Conservation (phyloP, 2,113 vertebrate genomes). For the Thalassoma bifasciatum region DNA sequence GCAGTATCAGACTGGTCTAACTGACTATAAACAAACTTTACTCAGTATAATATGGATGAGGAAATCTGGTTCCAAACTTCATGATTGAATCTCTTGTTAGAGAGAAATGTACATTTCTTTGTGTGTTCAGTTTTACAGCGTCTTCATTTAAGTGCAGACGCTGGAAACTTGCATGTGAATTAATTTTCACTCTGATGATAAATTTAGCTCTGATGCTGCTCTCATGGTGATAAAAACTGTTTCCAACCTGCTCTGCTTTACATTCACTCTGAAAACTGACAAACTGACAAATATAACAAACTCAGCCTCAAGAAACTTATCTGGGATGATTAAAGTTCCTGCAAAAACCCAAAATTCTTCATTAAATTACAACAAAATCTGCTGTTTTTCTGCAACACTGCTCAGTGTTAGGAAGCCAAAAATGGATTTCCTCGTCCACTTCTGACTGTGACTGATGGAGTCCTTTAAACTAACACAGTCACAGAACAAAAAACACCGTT, state of each 20-base stretch:
- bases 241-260: conserved; percentile 39
- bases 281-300: conserved; percentile 16
- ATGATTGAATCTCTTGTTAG: too few species aligned
- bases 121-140: too few species aligned
- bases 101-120: too few species aligned
- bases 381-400: not conserved
- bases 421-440: not conserved
- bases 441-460: not conserved
- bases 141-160: too few species aligned
- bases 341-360: not conserved
- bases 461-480: too few species aligned
- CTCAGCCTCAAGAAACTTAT: not conserved
- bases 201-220: conserved; percentile 40
- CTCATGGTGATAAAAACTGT: conserved; percentile 35
- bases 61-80: too few species aligned
- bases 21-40: too few species aligned
- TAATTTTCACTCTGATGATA: conserved; percentile 42
- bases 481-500: not conserved
- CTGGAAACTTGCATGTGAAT: conserved; percentile 42
- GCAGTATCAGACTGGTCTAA: too few species aligned
- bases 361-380: not conserved
- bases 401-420: not conserved
- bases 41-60: too few species aligned
- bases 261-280: conserved; percentile 13
- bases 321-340: not conserved